Evolutionary conservation across 2,113 vertebrate species (phyloP), one percentile per base, ranked within the genome.

Genomic region (Herpailurus yagouaroundi): DNA sequence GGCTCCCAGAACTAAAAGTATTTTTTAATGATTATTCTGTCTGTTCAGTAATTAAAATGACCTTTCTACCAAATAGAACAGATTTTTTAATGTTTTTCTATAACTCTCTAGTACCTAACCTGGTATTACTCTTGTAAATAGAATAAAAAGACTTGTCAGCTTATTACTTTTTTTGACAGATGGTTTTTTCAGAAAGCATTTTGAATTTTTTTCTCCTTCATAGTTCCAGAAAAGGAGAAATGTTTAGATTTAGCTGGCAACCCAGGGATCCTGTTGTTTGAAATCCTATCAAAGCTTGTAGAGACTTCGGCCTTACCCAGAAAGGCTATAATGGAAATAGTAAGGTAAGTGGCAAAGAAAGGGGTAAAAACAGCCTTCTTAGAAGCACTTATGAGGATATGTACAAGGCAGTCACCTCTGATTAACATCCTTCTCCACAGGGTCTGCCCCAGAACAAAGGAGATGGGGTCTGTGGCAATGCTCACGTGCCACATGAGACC

Each of bases 211-310:
- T 96, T 68, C 19, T 41, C 81, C 80, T 91, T 85, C n/a, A 69
- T 41, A 98, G 97, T 87, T 73, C 85, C 55, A 57, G 97, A 95
- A 76, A 98, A 97, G 98, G 97, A 96, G 45, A n/a, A 18, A 29
- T 85, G 8, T 0, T 94, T 45, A 0, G 0, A 97, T 94, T 95
- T 92, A 31, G 31, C 92, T 11, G 6, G 89, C 50, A 94, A 96
- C 94, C 91, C 89, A 29, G 97, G 96, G 66, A 97, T 98, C 60
- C 92, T 98, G 38, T 76, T 98, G 66, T 98, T 98, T 98, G 97
- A 98, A 97, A 92, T 97, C 64, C 82, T 98, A 18, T 96, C 98
- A 91, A 98, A 98, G 95, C 96, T 98, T 91, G 73, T 98, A 83
- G 98, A 99, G 90, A 96, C 93, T 69, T 97, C 95, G 94, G 93